Base-by-base conservation (phyloP, 2,797 vertebrate genomes). In the Acridotheres tristis region DNA sequence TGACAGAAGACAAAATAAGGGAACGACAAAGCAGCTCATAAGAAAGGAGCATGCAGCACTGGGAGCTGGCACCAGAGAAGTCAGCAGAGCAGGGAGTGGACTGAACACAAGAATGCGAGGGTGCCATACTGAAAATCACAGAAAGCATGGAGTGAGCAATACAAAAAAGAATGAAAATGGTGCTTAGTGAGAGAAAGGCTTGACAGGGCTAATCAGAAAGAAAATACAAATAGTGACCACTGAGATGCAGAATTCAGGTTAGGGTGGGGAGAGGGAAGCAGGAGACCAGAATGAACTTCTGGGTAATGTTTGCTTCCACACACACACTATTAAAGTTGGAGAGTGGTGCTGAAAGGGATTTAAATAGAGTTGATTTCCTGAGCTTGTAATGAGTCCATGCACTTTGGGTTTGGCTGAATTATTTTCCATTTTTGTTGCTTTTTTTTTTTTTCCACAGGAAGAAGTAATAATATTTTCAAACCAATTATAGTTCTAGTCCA, bases 281-380 rank as follows among this genome's bases (percentile, higher is more conserved):
- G 55, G 29, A 68, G 38, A 94, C 42, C 29, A 36, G 43, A 42
- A 86, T 62, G 67, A 76, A 84, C 59, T 86, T 82, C 62, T 73
- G 20, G 79, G 50, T 71, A 88, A 79, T 88, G 63, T 83, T 95
- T 94, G 77, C 88, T 91, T 97, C n/a, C 83, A 93, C 71, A 88
- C 55, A 83, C 0, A 0, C 77, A 38, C 67, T 90, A 61, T 82
- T 93, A 69, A 90, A 95, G 55, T 50, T 91, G 89, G 89, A 96
- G 68, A 95, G 93, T 74, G 74, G 83, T 94, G 77, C 90, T 94
- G 89, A 94, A 94, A 96, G 63, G 72, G 89, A 89, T 57, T 95
- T 94, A 94, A 96, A 96, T 88, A 88, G 80, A 94, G 74, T 82
- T 94, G 80, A 96, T 96, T 96, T 96, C 93, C 85, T 95, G 91